These are phyloP conservation scores for Neodiprion virginianus DNA, from an alignment of 1,140 invertebrate species.

Conservation along the genomic window DNA sequence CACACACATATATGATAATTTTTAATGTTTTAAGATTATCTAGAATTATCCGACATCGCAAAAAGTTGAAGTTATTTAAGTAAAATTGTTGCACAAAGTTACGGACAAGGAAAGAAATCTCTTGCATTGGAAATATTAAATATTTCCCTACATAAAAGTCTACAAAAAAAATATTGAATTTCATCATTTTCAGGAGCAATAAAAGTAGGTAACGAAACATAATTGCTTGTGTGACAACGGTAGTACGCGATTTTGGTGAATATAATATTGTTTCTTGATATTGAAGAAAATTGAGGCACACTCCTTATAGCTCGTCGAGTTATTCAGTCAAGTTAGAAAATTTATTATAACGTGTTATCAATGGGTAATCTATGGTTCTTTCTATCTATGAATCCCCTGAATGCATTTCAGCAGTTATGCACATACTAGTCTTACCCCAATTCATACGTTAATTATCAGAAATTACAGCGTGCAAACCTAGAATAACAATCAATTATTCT, in stretches of 20 bases:
- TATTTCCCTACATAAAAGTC: too few relatives aligned
- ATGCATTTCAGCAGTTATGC: neutral
- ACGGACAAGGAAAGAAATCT: too few relatives aligned
- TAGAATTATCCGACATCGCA: neutral
- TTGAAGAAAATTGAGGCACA: too few relatives aligned
- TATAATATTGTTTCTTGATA: too few relatives aligned
- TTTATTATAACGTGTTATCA: neutral
- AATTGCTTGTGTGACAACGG: too few relatives aligned
- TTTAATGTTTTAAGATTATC: neutral
- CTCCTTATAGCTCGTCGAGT: too few relatives aligned
- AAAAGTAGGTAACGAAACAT: too few relatives aligned
- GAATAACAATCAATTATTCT: neutral
- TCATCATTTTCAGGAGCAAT: too few relatives aligned
- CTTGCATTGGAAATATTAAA: too few relatives aligned
- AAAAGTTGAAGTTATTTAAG: constrained; percentile 6
- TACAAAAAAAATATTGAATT: too few relatives aligned
- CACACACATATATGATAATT: neutral
- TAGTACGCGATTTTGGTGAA: too few relatives aligned
- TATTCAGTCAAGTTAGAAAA: neutral
- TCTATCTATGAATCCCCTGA: neutral
- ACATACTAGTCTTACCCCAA: neutral
- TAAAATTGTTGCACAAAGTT: too few relatives aligned
- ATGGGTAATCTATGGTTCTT: neutral
- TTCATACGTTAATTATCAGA: neutral
- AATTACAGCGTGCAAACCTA: neutral